These are phyloP conservation scores for Sphaerodactylus townsendi DNA, from an alignment of 2,113 vertebrate species.

Conservation along the genomic window DNA sequence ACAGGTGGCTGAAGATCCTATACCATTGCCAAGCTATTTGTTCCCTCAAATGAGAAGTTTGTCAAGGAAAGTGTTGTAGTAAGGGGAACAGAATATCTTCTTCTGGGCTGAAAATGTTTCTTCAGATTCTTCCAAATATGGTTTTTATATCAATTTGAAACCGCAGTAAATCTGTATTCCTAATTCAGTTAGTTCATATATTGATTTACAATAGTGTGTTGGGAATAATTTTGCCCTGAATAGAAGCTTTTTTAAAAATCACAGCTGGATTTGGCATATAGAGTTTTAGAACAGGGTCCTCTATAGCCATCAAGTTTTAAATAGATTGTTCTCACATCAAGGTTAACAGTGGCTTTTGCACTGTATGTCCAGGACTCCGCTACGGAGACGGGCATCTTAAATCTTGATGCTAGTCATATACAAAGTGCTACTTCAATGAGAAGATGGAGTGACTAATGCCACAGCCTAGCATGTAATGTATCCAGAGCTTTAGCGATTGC, in stretches of 20 bases:
- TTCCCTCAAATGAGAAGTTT: slow-evolving; percentile 56
- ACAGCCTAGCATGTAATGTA: slow-evolving; percentile 44
- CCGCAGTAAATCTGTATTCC: slow-evolving; percentile 34
- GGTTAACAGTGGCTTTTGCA: slow-evolving; percentile 51
- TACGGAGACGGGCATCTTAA: slow-evolving; percentile 50
- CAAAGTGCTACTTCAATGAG: slow-evolving; percentile 52
- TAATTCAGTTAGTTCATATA: slow-evolving; percentile 36
- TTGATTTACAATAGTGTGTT: slow-evolving; percentile 21
- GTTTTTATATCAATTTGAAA: slow-evolving; percentile 33
- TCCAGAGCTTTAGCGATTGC: slow-evolving; percentile 45
- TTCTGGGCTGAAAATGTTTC: slow-evolving; percentile 9
- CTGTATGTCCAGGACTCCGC: slow-evolving; percentile 33
- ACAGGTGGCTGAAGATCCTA: slow-evolving; percentile 59
- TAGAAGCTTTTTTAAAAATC: slow-evolving; percentile 36
- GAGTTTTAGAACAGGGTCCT: slow-evolving; percentile 52
- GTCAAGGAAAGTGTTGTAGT: slow-evolving; percentile 54
- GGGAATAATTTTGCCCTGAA: slow-evolving; percentile 31
- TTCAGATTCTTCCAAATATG: slow-evolving; percentile 43
- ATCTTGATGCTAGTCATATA: slow-evolving; percentile 53
- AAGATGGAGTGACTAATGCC: slow-evolving; percentile 47
- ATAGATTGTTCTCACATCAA: slow-evolving; percentile 36
- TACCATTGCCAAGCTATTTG: slow-evolving; percentile 66
- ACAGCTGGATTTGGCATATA: slow-evolving; percentile 32
- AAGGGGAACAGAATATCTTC: slow-evolving; percentile 53
- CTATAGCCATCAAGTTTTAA: slow-evolving; percentile 51